Conservation (phyloP, 1,140 invertebrate species). For the Microplitis demolitor region DNA sequence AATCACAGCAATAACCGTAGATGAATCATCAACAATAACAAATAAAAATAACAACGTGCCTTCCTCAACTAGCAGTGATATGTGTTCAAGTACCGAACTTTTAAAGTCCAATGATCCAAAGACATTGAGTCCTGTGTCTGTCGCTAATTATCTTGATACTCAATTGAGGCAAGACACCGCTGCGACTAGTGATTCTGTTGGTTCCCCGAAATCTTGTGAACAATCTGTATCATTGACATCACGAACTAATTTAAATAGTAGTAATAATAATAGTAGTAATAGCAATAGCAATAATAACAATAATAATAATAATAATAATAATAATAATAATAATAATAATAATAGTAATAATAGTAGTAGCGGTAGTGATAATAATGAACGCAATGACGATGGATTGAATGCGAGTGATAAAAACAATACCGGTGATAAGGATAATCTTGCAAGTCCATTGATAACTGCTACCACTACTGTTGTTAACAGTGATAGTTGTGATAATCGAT, state of each 20-base stretch:
- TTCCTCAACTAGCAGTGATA: slow-evolving; percentile 61
- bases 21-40: slow-evolving; percentile 38
- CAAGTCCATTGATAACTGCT: slow-evolving; percentile 14
- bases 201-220: slow-evolving; percentile 24
- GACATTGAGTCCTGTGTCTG: slow-evolving; percentile 45
- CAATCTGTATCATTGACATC: slow-evolving; percentile 24
- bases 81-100: slow-evolving; percentile 59
- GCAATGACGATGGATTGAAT: slow-evolving; percentile 32
- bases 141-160: slow-evolving; percentile 46
- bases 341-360: no score
- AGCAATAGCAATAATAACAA: no score
- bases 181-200: slow-evolving; percentile 25
- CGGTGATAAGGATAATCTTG: slow-evolving; percentile 23
- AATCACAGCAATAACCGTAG: neutral
- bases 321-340: no score
- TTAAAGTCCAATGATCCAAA: slow-evolving; percentile 46
- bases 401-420: slow-evolving; percentile 29
- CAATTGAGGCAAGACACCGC: slow-evolving; percentile 42
- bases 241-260: neutral
- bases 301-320: no score
- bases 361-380: slow-evolving; percentile 10
- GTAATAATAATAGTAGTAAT: no score
- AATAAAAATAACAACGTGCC: slow-evolving; percentile 57
- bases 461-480: slow-evolving; percentile 11
- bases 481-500: slow-evolving; percentile 45